These are phyloP conservation scores for Drosophila emarginata DNA, from an alignment of 2,888 invertebrate species.

Conservation along the genomic window DNA sequence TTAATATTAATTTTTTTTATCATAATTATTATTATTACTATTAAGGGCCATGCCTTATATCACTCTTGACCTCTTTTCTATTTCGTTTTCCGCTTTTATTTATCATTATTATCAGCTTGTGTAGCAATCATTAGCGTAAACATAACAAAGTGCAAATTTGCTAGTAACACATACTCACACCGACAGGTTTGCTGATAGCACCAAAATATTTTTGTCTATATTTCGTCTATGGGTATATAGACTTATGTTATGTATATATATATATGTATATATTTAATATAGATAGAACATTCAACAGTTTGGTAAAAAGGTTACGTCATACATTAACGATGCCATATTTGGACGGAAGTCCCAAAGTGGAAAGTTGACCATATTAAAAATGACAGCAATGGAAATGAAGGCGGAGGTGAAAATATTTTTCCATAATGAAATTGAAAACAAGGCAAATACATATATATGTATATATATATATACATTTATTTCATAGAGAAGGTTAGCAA, in stretches of 20 bases:
- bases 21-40: too few species aligned
- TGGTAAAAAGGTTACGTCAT: conserved; percentile 33
- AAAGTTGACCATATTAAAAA: not conserved
- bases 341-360: conserved; percentile 61
- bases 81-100: not conserved
- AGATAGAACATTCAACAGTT: conserved; percentile 50
- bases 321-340: conserved; percentile 53
- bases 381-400: not conserved
- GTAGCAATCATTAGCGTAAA: conserved; percentile 18
- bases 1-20: too few species aligned
- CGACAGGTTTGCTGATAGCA: conserved; percentile 37
- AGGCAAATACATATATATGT: conserved; percentile 39
- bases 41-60: too few species aligned
- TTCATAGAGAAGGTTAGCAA: not conserved
- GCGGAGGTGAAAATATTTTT: conserved; percentile 10
- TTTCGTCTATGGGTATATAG: conserved; percentile 1
- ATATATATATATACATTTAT: not conserved
- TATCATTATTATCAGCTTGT: conserved; percentile 50
- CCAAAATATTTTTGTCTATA: too few species aligned
- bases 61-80: too few species aligned
- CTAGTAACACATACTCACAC: conserved; percentile 25
- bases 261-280: not conserved
- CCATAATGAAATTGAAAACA: conserved; percentile 57
- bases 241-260: conserved; percentile 14
- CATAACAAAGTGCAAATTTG: conserved; percentile 45